Base-by-base conservation (phyloP, 2,113 vertebrate species). In the Myrmophylax atrothorax region DNA sequence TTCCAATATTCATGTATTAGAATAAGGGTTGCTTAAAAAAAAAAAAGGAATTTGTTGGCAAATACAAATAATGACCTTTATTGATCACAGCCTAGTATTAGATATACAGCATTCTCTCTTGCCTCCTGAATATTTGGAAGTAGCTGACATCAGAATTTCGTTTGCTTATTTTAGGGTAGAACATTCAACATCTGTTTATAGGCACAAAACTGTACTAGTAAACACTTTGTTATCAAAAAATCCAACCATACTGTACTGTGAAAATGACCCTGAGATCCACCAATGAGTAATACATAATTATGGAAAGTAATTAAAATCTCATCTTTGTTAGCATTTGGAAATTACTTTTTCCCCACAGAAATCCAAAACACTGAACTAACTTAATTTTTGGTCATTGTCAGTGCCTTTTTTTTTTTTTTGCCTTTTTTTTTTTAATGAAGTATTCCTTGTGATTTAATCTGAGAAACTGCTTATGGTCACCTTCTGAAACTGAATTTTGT, bases 241-340 rank as follows among this genome's bases (percentile, higher is more conserved):
- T 0, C 10, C 31, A 37, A 22, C 25, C 33, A 55, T 18, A 44
- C 6, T 52, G 9, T 50, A 35, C 28, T 83, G 25, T 74, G 64
- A 78, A 90, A 94, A 74, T 59, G 25, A 90, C 38, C 66, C 60
- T 12, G 20, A 90, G 63, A 90, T 46, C 38, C 46, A 62, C 63
- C 85, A 93, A 67, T 14, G 26, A 92, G 62, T 52, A 90, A 93
- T 38, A 93, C 25, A 69, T 95, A 95, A 95, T 93, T 95, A 92
- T 52, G 42, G 40, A 85, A 14, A 97, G 58, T 67, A 96, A 97
- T 91, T 92, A 97, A 94, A 96, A 93, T 96, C 81, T 81, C 52
- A 80, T 89, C 49, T 96, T 89, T 73, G 67, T 94, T 93, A 79
- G 31, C 25, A 46, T 58, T 87, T 89, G 40, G n/a, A 84, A 91